These are phyloP conservation scores for Pyrgus malvae DNA, from an alignment of 2,888 invertebrate species.

Conservation along the genomic window DNA sequence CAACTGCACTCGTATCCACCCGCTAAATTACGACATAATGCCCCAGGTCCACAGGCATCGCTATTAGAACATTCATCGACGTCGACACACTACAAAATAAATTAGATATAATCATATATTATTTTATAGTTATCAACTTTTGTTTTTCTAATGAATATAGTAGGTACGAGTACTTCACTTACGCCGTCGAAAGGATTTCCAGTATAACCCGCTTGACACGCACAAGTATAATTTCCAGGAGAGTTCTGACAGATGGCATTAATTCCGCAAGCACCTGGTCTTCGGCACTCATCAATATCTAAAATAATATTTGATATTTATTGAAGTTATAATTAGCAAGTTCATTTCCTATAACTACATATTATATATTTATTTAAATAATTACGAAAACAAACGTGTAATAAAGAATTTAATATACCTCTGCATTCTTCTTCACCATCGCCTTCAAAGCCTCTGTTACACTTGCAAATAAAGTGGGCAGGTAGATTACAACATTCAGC, in stretches of 20 bases:
- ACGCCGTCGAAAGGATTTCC: constrained; percentile 88
- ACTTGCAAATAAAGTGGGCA: constrained; percentile 96
- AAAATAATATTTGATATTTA: constrained; percentile 32
- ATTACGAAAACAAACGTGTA: too few species aligned
- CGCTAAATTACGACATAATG: constrained; percentile 89
- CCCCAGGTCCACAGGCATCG: constrained; percentile 88
- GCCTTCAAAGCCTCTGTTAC: constrained; percentile 94
- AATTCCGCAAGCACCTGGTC: constrained; percentile 90
- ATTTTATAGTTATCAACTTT: too few species aligned
- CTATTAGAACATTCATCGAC: constrained; percentile 90
- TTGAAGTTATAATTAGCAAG: too few species aligned
- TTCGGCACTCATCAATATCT: constrained; percentile 94
- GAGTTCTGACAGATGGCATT: constrained; percentile 91
- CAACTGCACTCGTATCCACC: constrained; percentile 93
- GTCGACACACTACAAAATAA: constrained; percentile 85
- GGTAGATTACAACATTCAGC: constrained; percentile 97
- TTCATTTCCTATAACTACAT: too few species aligned
- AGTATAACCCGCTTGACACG: constrained; percentile 90
- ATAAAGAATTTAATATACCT: constrained; percentile 68
- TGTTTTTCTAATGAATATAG: too few species aligned
- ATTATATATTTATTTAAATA: too few species aligned
- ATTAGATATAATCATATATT: too few species aligned
- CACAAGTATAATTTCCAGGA: constrained; percentile 93
- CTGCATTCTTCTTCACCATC: constrained; percentile 94
- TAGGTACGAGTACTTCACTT: too few species aligned